These are phyloP conservation scores for Mormyrus iriodes DNA, from an alignment of 2,113 vertebrate species.

Conservation along the genomic window DNA sequence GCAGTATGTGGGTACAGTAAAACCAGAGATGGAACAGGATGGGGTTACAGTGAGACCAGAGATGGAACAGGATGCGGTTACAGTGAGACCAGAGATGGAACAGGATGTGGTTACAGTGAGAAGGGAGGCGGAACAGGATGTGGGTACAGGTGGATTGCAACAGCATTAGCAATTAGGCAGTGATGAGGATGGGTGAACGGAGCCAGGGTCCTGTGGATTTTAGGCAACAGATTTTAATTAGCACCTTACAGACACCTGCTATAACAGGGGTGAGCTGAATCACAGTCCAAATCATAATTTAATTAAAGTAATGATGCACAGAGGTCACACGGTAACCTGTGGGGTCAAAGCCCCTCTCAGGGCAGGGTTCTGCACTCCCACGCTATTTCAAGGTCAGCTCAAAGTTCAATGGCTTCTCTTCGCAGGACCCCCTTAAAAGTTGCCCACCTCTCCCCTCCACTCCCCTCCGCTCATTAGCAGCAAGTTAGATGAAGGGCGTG, in stretches of 20 bases:
- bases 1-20: background rate
- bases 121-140: background rate
- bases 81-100: background rate
- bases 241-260: background rate
- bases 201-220: background rate
- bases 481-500: background rate
- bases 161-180: background rate
- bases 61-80: background rate
- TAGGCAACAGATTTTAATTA: background rate
- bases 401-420: background rate
- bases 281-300: background rate
- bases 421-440: background rate
- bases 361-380: background rate
- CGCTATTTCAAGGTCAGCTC: background rate
- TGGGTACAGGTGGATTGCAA: background rate
- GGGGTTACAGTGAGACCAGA: rapidly evolving
- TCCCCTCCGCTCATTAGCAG: background rate
- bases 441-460: background rate
- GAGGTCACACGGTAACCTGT: background rate
- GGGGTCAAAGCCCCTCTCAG: background rate
- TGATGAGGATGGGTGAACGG: background rate
- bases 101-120: background rate
- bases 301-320: background rate
- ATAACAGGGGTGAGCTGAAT: background rate
- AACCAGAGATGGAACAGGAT: background rate